These are phyloP conservation scores for Dynastes hyllus DNA, from an alignment of 2,888 invertebrate genomes.

Conservation along the genomic window DNA sequence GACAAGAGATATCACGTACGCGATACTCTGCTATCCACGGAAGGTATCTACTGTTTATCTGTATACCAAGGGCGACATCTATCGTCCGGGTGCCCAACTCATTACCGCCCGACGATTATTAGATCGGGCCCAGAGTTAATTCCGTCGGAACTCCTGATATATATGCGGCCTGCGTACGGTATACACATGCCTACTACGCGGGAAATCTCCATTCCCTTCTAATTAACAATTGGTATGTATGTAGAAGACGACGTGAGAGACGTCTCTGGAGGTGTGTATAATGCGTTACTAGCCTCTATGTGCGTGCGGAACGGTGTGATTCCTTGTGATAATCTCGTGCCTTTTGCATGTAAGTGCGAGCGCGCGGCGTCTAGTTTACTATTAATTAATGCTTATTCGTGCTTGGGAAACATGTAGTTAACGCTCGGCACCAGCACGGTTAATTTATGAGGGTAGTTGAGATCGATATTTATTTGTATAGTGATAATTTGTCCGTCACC, in stretches of 20 bases:
- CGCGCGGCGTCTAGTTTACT: conserved; percentile 32
- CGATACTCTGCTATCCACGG: conserved; percentile 7
- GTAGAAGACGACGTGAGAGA: conserved; percentile 20
- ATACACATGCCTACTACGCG: neutral
- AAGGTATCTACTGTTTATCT: conserved; percentile 2
- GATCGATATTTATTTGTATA: conserved; percentile 26
- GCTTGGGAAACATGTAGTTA: conserved; percentile 26
- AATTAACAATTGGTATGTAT: conserved; percentile 38
- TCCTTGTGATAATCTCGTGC: conserved; percentile 28
- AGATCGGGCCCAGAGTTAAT: conserved; percentile 32
- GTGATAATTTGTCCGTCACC: conserved; percentile 6
- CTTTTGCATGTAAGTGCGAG: conserved; percentile 22
- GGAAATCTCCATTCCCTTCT: conserved; percentile 14
- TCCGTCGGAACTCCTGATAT: conserved; percentile 12
- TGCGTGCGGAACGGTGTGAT: conserved; percentile 31
- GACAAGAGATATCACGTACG: conserved; percentile 29
- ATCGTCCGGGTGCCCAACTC: neutral
- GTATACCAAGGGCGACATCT: neutral
- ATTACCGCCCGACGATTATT: conserved; percentile 27
- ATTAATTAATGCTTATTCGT: conserved; percentile 42
- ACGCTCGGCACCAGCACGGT: neutral
- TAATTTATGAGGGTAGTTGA: conserved; percentile 19
- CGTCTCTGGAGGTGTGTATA: conserved; percentile 31
- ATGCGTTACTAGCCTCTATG: conserved; percentile 15
- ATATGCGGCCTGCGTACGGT: conserved; percentile 1